Evolutionary conservation across 2,113 vertebrate genomes (phyloP), one percentile per base, ranked within the genome.

Genomic region (Nothoprocta pentlandii): DNA sequence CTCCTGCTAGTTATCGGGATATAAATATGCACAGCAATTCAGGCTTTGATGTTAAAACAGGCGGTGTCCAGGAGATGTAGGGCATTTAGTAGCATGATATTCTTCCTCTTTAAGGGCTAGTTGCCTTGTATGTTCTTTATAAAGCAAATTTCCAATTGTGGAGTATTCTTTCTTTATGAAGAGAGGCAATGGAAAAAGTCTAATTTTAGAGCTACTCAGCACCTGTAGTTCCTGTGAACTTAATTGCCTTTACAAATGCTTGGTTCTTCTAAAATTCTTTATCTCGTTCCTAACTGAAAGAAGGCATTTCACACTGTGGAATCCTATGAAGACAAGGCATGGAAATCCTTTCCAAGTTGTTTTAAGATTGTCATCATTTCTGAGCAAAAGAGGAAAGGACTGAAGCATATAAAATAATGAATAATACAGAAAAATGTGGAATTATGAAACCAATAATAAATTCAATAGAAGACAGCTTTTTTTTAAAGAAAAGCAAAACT

Each of bases 1-100:
- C 26, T 93, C 34, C 13, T 78, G 69, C 30, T 90, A 54, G 42
- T 86, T 96, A 76, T 83, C 88, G 71, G 42, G n/a, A 22, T 89
- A 87, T 59, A 93, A 91, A 93, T 91, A 88, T 63, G 66, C 76
- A 74, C 21, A 88, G 32, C 20, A 46, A 15, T 71, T 86, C 42
- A n/a, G 47, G 51, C 63, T 95, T 88, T 91, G 88, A 94, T 93
- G 85, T 86, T 77, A 68, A 64, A 90, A 81, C 42, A 77, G 7
- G 1, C 22, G n/a, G 26, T 10, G 14, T 69, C 74, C 58, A 30
- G 23, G 44, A 59, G 16, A 83, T 66, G 42, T 22, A 75, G 91
- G 39, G 15, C 19, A 32, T 90, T 95, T 91, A 89, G 87, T 92
- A 91, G 39, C 36, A 51, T 61, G 69, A 58, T 94, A 78, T 70